A percentile compares a stretch with the other conserved stretches of the same genome.
phyloP scores from a whole-genome alignment of 2,113 vertebrate species.

The Protomyctophum bolini region DNA sequence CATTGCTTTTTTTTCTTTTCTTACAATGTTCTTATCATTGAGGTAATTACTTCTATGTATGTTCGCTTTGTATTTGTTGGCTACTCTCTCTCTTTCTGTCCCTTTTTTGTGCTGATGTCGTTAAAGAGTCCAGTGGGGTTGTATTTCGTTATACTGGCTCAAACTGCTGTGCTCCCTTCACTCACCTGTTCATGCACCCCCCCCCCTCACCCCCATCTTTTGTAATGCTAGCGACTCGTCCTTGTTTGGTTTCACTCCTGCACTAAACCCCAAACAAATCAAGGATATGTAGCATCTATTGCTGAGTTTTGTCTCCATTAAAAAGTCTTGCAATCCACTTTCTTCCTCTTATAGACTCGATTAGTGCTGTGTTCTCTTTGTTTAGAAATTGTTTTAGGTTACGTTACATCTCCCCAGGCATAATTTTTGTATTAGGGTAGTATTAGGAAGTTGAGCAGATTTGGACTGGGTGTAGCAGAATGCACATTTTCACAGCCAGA shows the following conservation, averaged over 20 bases:
- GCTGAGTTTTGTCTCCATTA: conserved; percentile 42
- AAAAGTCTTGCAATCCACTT: conserved; percentile 32
- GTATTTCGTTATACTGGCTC: conserved; percentile 54
- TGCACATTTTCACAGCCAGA: conserved; percentile 47
- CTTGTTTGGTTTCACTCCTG: conserved; percentile 74
- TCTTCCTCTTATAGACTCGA: conserved; percentile 38
- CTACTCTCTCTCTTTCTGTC: conserved; percentile 46
- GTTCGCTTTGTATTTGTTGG: conserved; percentile 59
- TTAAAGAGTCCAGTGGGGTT: conserved; percentile 54
- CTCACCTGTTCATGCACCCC: conserved; percentile 24
- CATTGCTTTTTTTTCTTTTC: conserved; percentile 15
- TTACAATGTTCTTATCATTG: conserved; percentile 55
- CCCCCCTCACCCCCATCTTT: conserved; percentile 2
- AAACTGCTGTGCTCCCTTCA: conserved; percentile 57
- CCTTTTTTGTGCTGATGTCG: conserved; percentile 29
- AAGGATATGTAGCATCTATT: conserved; percentile 71
- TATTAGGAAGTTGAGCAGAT: conserved; percentile 64
- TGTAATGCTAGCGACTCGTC: conserved; percentile 69
- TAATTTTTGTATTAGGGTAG: conserved; percentile 73
- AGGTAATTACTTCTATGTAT: conserved; percentile 64
- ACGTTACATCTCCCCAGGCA: conserved; percentile 54
- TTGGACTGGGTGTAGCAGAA: conserved; percentile 52
- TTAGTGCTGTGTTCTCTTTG: conserved; percentile 49
- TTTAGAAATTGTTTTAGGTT: conserved; percentile 48
- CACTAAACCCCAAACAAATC: conserved; percentile 71